Conservation (phyloP, 1,140 invertebrate species). For the Aricia agestis region DNA sequence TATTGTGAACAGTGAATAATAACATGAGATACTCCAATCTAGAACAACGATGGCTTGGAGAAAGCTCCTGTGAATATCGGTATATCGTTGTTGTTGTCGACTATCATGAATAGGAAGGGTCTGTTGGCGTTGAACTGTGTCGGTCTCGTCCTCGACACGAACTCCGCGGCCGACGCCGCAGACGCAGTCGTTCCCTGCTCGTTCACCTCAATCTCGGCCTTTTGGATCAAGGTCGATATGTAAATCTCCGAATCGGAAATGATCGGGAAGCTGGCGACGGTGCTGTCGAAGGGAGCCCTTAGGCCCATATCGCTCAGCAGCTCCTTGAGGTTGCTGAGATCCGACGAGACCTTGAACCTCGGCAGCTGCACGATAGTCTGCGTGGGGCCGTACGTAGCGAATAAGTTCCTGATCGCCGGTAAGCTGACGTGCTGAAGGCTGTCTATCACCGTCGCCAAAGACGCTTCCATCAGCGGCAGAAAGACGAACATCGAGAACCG, state of each 20-base stretch:
- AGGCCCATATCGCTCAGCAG: conserved; percentile 80
- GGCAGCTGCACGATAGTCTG: conserved; percentile 78
- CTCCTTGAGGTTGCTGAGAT: conserved; percentile 76
- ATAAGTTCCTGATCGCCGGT: conserved; percentile 60
- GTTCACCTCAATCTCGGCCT: conserved; percentile 83
- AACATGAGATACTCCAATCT: too few species aligned
- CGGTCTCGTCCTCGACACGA: conserved; percentile 51
- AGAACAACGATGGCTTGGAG: conserved; percentile 42
- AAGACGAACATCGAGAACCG: conserved; percentile 80
- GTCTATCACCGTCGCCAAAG: conserved; percentile 51
- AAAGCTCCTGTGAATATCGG: conserved; percentile 72
- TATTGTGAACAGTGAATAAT: too few species aligned
- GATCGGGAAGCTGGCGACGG: conserved; percentile 78
- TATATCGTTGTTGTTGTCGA: conserved; percentile 60
- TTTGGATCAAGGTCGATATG: conserved; percentile 79
- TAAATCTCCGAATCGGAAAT: conserved; percentile 73
- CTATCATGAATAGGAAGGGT: conserved; percentile 74
- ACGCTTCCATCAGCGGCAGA: conserved; percentile 68
- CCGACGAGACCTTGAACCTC: conserved; percentile 79
- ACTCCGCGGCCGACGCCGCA: conserved; percentile 75
- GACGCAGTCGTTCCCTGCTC: conserved; percentile 83
- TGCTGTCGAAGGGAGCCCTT: conserved; percentile 77
- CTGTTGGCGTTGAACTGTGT: conserved; percentile 60
- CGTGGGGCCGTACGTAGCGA: conserved; percentile 45
- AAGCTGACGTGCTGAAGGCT: conserved; percentile 71